phyloP scores from a whole-genome alignment of 2,888 invertebrate species.

The Dasypogon diadema region DNA sequence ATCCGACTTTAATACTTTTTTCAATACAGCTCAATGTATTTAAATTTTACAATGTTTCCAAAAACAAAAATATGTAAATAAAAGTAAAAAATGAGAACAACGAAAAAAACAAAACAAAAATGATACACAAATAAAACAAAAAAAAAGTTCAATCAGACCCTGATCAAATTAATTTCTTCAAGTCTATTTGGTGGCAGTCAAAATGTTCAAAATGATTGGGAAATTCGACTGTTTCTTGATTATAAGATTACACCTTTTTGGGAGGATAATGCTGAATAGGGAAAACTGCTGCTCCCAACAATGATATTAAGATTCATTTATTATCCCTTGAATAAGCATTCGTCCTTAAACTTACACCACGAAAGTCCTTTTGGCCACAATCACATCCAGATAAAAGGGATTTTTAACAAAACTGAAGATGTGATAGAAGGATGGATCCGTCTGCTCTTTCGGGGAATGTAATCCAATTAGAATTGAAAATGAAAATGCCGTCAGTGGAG shows the following conservation, averaged over 20 bases:
- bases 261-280: not conserved
- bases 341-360: not conserved
- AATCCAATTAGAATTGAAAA: conserved; percentile 49
- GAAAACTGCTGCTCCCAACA: not conserved
- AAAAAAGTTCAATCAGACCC: not conserved
- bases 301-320: not conserved
- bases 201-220: not conserved
- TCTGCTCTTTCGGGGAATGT: not conserved
- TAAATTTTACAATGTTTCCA: conserved; percentile 28
- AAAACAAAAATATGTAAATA: not conserved
- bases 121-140: not conserved
- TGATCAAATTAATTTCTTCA: not conserved
- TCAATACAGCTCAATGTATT: conserved; percentile 45
- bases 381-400: conserved; percentile 10
- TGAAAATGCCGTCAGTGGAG: conserved; percentile 40
- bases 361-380: conserved; percentile 16
- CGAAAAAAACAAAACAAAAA: conserved; percentile 4
- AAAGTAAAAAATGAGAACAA: conserved; percentile 10
- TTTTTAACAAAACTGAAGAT: not conserved
- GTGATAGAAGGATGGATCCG: not conserved
- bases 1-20: conserved; percentile 45
- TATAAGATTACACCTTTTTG: not conserved
- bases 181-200: not conserved
- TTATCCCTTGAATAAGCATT: not conserved
- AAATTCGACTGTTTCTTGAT: not conserved